Base-by-base conservation (phyloP, 2,888 invertebrate genomes). In the Eumerus sabulonum region DNA sequence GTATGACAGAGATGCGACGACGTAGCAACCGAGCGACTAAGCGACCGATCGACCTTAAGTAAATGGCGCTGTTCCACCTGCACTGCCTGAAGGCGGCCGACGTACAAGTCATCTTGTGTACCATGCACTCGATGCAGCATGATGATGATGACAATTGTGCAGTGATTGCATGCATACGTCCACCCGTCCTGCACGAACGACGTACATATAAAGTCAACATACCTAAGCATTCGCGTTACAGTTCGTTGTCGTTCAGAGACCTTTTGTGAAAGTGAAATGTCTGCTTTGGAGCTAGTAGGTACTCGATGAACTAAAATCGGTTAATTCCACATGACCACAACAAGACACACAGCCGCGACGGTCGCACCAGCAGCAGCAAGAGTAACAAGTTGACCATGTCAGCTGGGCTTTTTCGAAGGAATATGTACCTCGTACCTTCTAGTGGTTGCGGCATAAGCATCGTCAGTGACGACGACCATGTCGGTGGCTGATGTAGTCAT, bases 211-310 rank as follows among this genome's bases (percentile, higher is more conserved):
- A 9, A 13, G 35, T 51, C 48, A 17, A 4, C 27, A 7, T 11
- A 3, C 18, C 18, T 19, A 9, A 16, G 14, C 9, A 42, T 50
- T 50, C 27, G 27, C 40, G 47, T 47, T 54, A 35, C n/a, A 27
- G 19, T 60, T 62, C 44, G 35, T 42, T 72, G 53, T 36, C 62
- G 77, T 77, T 73, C 77, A 73, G 57, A 77, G 77, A 77, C 73
- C 77, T 72, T 62, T 77, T 53, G 73, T 73, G 77, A 77, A 77
- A 77, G 77, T 77, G 77, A 77, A 77, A 77, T 51, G 72, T 72
- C 54, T 67, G 57, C 67, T 62, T 70, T 68, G 19, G 53, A 7
- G 53, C 62, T 57, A 54, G 50, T 13, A 57, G 59, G 70, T 53
- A 16, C 40, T n/a, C n/a, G 13, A 11, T 14, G 1, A 19, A n/a